These are phyloP conservation scores for Saiga tatarica DNA, from an alignment of 2,113 vertebrate genomes.

Conservation along the genomic window DNA sequence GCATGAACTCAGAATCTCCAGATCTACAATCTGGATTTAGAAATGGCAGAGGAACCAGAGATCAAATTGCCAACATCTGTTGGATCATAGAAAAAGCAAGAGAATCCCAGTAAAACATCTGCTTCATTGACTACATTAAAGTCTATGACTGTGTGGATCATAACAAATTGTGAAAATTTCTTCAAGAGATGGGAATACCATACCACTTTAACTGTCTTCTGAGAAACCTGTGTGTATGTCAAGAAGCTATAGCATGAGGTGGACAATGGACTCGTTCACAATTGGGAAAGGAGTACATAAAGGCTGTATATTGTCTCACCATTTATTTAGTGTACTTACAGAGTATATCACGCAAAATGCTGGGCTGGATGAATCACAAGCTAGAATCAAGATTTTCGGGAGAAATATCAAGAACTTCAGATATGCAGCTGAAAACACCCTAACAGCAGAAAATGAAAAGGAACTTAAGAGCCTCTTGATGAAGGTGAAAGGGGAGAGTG, in stretches of 20 bases:
- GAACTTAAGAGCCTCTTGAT: not conserved
- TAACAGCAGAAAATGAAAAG: not conserved
- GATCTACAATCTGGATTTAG: not conserved
- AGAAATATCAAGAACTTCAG: not conserved
- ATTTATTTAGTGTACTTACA: not conserved
- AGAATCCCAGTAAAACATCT: not conserved
- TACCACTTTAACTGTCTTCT: not conserved
- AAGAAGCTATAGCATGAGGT: not conserved
- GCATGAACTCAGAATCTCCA: not conserved
- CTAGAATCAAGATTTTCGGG: not conserved
- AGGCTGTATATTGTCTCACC: not conserved
- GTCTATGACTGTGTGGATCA: not conserved
- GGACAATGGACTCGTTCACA: not conserved
- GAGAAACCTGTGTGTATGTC: not conserved
- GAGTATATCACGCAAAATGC: not conserved
- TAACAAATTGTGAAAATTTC: not conserved
- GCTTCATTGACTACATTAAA: not conserved
- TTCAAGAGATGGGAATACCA: not conserved
- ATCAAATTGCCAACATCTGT: not conserved
- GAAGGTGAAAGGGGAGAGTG: not conserved
- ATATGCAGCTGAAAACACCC: not conserved
- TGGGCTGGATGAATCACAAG: not conserved
- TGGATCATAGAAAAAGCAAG: not conserved
- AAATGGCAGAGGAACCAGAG: not conserved
- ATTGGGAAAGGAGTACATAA: not conserved